Conservation (phyloP, 2,797 vertebrate species). For the Leptodactylus fallax region DNA sequence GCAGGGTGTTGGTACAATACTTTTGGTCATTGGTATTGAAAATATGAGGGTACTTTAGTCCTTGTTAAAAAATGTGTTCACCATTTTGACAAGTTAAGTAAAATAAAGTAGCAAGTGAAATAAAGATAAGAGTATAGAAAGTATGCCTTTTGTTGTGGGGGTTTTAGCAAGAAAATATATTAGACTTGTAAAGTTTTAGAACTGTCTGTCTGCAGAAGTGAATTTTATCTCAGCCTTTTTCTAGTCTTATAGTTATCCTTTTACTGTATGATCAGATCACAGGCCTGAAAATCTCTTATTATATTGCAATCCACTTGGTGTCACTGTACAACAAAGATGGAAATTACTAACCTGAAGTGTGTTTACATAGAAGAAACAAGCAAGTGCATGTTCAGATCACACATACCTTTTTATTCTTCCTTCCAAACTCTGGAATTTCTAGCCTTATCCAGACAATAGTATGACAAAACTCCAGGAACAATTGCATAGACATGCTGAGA, state of each 20-base stretch:
- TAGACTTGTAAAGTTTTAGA: too few species aligned
- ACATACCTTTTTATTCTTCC: background rate
- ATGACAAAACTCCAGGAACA: background rate
- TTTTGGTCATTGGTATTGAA: too few species aligned
- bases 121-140: too few species aligned
- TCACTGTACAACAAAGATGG: slow-evolving; percentile 39
- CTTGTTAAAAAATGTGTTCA: too few species aligned
- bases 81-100: too few species aligned
- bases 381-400: background rate
- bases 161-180: too few species aligned
- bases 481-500: background rate
- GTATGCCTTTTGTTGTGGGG: too few species aligned
- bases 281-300: background rate
- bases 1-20: too few species aligned
- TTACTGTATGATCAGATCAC: background rate
- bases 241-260: background rate
- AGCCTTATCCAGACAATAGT: background rate
- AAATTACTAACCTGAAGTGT: background rate
- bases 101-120: too few species aligned
- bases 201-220: too few species aligned
- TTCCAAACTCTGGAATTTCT: background rate
- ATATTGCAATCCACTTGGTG: slow-evolving; percentile 35
- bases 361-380: background rate
- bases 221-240: too few species aligned
- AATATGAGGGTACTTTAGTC: too few species aligned